Evolutionary conservation across 2,888 invertebrate species (phyloP).

Genomic region (Pardosa pseudoannulata): DNA sequence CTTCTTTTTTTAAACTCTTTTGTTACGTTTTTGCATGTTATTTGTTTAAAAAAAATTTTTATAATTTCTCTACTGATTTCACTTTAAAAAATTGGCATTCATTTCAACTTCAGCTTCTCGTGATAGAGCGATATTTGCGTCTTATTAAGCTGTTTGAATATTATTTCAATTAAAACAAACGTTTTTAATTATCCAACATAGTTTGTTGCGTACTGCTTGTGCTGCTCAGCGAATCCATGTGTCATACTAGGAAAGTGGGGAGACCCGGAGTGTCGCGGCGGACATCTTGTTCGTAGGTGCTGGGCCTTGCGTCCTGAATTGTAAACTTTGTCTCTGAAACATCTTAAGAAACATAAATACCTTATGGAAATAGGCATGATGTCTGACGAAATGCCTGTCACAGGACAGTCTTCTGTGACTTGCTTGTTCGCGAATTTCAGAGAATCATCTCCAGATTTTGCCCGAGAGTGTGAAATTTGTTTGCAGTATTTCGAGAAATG

Average conservation of each 20-base stretch:
- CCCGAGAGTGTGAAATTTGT: slow-evolving; percentile 62
- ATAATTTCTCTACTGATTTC: slow-evolving; percentile 57
- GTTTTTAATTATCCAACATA: no score
- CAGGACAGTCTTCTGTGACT: slow-evolving; percentile 58
- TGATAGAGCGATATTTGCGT: background rate
- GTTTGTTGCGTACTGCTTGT: background rate
- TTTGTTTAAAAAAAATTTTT: background rate
- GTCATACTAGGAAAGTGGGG: slow-evolving; percentile 48
- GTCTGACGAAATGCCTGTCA: slow-evolving; percentile 60
- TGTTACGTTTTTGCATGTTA: background rate
- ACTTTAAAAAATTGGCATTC: slow-evolving; percentile 68
- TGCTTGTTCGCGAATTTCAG: slow-evolving; percentile 64
- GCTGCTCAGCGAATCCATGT: slow-evolving; percentile 19
- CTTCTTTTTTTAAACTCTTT: background rate
- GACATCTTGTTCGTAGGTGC: slow-evolving; percentile 62
- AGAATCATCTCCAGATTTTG: slow-evolving; percentile 68
- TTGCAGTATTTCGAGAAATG: slow-evolving; percentile 79
- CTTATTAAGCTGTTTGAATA: background rate
- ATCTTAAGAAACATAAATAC: background rate
- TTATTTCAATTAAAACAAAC: background rate
- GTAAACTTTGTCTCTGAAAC: background rate
- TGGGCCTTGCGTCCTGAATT: slow-evolving; percentile 43
- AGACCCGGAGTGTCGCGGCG: slow-evolving; percentile 42
- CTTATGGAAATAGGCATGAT: slow-evolving; percentile 64
- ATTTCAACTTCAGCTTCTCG: slow-evolving; percentile 9